Percentiles rank a stretch among this genome's conserved stretches.
Evolutionary conservation across 2,113 vertebrate species (phyloP).

Genomic region (Melanocharis versteri): DNA sequence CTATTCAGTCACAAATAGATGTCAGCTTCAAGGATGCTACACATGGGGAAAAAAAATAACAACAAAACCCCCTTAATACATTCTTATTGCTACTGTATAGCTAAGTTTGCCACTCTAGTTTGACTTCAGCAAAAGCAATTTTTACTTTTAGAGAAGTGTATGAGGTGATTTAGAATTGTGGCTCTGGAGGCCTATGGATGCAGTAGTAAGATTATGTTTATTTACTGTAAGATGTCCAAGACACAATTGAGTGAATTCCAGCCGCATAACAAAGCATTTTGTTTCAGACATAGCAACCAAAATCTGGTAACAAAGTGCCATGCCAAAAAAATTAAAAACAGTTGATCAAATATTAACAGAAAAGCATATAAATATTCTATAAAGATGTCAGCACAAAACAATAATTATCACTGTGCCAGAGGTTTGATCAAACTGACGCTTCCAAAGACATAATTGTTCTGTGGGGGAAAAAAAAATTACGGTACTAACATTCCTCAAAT

Average conservation of each 20-base stretch:
- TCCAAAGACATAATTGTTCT: constrained; percentile 36
- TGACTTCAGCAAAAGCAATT: background rate
- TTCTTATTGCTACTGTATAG: constrained; percentile 4
- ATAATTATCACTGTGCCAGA: constrained; percentile 5
- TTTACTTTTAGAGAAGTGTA: background rate
- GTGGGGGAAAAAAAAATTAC: background rate
- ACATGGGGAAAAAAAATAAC: background rate
- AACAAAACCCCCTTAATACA: background rate
- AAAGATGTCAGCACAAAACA: constrained; percentile 34
- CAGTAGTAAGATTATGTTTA: background rate
- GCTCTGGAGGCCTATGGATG: background rate
- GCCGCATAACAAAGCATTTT: background rate
- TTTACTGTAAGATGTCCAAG: background rate
- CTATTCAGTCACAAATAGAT: constrained; percentile 75
- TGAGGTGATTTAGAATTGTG: background rate
- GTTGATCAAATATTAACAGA: constrained; percentile 35
- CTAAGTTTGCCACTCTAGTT: background rate
- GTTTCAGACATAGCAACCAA: background rate
- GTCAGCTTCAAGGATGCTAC: constrained; percentile 72
- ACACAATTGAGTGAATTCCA: background rate
- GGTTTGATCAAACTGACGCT: background rate
- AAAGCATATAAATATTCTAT: constrained; percentile 40
- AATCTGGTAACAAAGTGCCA: background rate
- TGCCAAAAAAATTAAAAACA: background rate
- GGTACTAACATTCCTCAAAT: background rate